Percentiles rank a stretch among this genome's conserved stretches.
phyloP scores from a whole-genome alignment of 2,888 invertebrate genomes.

The Leucoma salicis region DNA sequence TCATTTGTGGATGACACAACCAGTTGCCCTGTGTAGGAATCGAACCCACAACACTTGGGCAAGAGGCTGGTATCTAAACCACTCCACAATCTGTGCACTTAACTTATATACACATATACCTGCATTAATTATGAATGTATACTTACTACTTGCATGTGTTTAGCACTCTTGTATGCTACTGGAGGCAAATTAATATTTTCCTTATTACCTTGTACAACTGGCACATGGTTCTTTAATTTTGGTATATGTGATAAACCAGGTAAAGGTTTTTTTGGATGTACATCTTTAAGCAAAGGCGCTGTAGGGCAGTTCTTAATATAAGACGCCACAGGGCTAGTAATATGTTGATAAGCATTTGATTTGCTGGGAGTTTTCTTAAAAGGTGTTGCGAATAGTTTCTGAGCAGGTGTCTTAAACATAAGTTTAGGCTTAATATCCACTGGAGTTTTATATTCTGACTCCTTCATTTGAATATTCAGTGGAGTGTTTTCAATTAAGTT shows the following conservation, averaged over 20 bases:
- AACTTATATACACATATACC: not conserved
- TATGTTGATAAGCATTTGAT: conserved; percentile 51
- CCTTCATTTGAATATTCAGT: conserved; percentile 24
- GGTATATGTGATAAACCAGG: conserved; percentile 52
- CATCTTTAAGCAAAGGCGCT: conserved; percentile 54
- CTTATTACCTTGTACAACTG: conserved; percentile 41
- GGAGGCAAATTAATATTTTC: conserved; percentile 56
- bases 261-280: conserved; percentile 56
- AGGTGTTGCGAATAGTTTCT: conserved; percentile 32
- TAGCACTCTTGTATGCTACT: conserved; percentile 61
- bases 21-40: too few relatives aligned
- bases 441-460: conserved; percentile 21
- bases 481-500: conserved; percentile 31
- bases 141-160: conserved; percentile 57
- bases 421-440: conserved; percentile 26
- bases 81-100: too few relatives aligned
- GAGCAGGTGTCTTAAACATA: conserved; percentile 52
- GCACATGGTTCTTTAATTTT: conserved; percentile 38
- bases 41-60: too few relatives aligned
- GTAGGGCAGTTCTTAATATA: conserved; percentile 63
- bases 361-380: conserved; percentile 45
- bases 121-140: not conserved
- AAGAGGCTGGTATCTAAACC: too few relatives aligned
- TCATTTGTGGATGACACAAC: too few relatives aligned
- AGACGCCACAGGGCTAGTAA: conserved; percentile 63